Base-by-base conservation (phyloP, 2,797 vertebrate genomes). In the Dallia pectoralis region DNA sequence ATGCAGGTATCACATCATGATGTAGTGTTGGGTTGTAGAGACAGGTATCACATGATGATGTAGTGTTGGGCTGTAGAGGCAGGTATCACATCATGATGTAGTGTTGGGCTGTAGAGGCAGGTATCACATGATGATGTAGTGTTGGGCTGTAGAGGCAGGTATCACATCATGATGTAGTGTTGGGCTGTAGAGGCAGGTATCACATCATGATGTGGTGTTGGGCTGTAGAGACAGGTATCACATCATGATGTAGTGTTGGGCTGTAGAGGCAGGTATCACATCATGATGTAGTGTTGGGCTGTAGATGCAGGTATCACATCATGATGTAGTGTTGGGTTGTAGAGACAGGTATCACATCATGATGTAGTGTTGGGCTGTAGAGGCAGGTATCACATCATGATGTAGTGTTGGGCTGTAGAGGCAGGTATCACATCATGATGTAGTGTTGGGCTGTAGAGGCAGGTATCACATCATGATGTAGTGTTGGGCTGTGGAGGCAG, bases 351-450 rank as follows among this genome's bases (percentile, higher is more conserved):
- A 47, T 12, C 66, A 6, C 62, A 29, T 15, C 27, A 77, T n/a
- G n/a, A n/a, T n/a, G n/a, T n/a, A n/a, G n/a, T n/a, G n/a, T n/a
- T n/a, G n/a, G n/a, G n/a, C n/a, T n/a, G n/a, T 71, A n/a, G 53
- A 56, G 8, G 53, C 22, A 22, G 53, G 27, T 66, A 14, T 19
- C 18, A n/a, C n/a, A n/a, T n/a, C n/a, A n/a, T 19, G 61, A 1
- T 48, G 32, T 29, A 48, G 7, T 48, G 7, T 15, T 32, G 29
- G 18, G 18, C 48, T 19, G 44, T 47, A 48, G 16, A 29, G 27
- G 47, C 67, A 68, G 67, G 33, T 29, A 47, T 12, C 66, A 6
- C 62, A 29, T 15, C 27, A 77, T n/a, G n/a, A n/a, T n/a, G n/a
- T n/a, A n/a, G n/a, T n/a, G n/a, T n/a, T n/a, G n/a, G n/a, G n/a